Base-by-base conservation (phyloP, 2,113 vertebrate genomes). In the Ceuthmochares aereus region DNA sequence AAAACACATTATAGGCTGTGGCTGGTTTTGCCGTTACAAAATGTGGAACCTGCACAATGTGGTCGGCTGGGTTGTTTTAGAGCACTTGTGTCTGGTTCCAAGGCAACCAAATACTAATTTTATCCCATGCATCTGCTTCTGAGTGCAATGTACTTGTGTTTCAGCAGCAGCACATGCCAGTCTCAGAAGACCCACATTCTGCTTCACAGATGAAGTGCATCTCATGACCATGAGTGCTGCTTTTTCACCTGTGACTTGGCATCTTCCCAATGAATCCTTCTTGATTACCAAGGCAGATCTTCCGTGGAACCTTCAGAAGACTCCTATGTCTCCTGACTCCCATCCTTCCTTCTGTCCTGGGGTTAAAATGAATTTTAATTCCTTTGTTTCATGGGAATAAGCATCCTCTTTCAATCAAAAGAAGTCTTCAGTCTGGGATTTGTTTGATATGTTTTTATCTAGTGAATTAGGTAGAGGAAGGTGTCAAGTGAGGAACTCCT, bases 281-380 rank as follows among this genome's bases (percentile, higher is more conserved):
- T 73, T 76, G 19, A 78, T 26, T 90, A 76, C 64, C 49, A 54
- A 73, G 59, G 68, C 40, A 62, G 75, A 54, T 85, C 83, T 92
- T 80, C 63, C 59, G 51, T 22, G 17, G 29, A 78, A 66, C 29
- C 14, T 88, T 80, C 82, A 80, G 63, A 73, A 90, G 86, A 25
- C 36, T 83, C 10, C 15, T 0, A 0, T 14, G 29, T 85, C 78
- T 91, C 54, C 15, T 67, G 32, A 67, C 18, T 86, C 8, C 32
- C 11, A 66, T 74, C 32, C 20, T 92, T 83, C 32, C 47, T 81
- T 84, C 63, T 90, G 34, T 80, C 82, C 55, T 27, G 32, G 14
- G 34, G 63, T 93, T 84, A 89, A 84, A 95, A 83, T 84, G 4
- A 80, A 92, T 80, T 86, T 86, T 62, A 83, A 92, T 90, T 84